These are phyloP conservation scores for Cyrtonyx montezumae DNA, from an alignment of 2,113 vertebrate species.

Conservation along the genomic window DNA sequence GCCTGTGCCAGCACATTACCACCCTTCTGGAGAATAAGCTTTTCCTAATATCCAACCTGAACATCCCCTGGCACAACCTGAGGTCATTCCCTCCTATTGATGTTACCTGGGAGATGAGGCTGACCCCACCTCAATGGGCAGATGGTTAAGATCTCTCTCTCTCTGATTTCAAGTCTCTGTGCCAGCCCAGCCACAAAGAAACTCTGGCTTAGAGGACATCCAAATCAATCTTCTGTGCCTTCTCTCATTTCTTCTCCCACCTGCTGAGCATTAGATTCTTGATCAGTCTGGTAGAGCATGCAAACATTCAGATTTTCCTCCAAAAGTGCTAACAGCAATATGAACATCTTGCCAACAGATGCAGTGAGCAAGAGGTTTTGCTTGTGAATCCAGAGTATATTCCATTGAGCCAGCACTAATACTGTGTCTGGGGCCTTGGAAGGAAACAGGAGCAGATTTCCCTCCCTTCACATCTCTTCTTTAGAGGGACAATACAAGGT, in stretches of 20 bases:
- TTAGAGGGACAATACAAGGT: background rate
- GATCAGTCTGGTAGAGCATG: background rate
- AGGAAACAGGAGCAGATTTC: background rate
- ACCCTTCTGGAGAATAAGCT: no score
- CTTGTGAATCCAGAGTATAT: background rate
- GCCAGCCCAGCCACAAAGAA: background rate
- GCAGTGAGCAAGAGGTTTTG: accelerated
- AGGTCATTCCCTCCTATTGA: no score
- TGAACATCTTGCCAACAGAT: background rate
- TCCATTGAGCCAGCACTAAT: accelerated
- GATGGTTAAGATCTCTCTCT: background rate
- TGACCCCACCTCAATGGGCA: no score
- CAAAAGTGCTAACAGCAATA: background rate
- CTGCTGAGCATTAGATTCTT: background rate
- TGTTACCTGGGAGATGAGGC: no score
- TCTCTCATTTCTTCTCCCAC: background rate
- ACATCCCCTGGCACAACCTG: no score
- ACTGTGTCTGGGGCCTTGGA: background rate
- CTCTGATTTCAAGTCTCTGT: background rate
- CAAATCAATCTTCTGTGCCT: background rate
- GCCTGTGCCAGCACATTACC: no score
- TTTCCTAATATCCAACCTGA: no score
- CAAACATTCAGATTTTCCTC: background rate
- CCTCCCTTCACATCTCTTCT: background rate
- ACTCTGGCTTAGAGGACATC: background rate